Base-by-base conservation (phyloP, 2,797 vertebrate genomes). In the Oryzias dopingdopingensis region DNA sequence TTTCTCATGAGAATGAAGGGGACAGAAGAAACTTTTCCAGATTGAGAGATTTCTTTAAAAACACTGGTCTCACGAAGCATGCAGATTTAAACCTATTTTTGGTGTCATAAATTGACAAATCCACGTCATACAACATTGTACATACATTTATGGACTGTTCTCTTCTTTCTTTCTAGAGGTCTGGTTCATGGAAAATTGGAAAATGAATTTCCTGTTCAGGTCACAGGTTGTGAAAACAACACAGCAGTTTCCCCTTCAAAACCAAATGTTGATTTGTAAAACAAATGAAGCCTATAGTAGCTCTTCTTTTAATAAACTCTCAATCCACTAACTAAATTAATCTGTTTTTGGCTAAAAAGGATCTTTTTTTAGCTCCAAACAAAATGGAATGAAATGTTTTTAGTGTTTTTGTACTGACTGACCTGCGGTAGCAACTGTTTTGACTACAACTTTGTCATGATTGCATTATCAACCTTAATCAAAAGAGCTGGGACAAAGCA, bases 1-100 rank as follows among this genome's bases (percentile, higher is more conserved):
- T 83, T 88, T 89, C 86, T 87, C 83, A 44, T 87, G 86, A 77
- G 84, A 85, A 79, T 41, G 49, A 49, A 45, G 47, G 67, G 23
- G 50, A 48, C 44, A 8, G 17, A 54, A 73, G 67, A 66, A 81
- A 72, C 64, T 65, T 70, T 68, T 17, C 3, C 40, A 32, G 17
- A 29, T 12, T 37, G 22, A 55, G 10, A 57, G 68, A 65, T 59
- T 12, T 59, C n/a, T 5, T 8, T 43, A 41, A 37, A 22, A 4
- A 17, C 13, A 15, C 29, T 14, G 23, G 62, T 52, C 16, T 51
- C 22, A 12, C 5, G 42, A 6, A 48, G 1, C 0, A 14, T 47
- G 5, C 17, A 13, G 6, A 14, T 43, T 2, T 52, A 42, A 50
- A 10, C 24, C 2, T 42, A 42, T 12, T 8, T 24, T 44, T 4